phyloP scores from a whole-genome alignment of 2,797 vertebrate genomes.

The Microctenopoma lineatum region DNA sequence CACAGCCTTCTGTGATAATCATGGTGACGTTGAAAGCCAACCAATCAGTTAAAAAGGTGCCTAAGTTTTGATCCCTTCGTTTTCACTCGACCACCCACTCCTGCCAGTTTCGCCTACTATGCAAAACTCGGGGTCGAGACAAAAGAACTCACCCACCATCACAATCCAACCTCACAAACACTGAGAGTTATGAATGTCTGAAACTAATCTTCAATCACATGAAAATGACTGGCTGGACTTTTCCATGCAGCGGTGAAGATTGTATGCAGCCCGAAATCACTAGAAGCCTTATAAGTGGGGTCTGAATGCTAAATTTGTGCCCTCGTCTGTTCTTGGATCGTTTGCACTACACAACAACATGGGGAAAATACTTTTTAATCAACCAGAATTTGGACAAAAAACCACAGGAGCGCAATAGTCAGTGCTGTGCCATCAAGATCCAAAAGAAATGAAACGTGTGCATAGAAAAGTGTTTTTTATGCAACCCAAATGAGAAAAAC shows the following conservation, averaged over 20 bases:
- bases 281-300: conserved; percentile 84
- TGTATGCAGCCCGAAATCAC: conserved; percentile 85
- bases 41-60: conserved; percentile 81
- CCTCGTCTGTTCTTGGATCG: conserved; percentile 81
- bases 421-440: conserved; percentile 77
- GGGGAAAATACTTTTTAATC: conserved; percentile 64
- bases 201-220: conserved; percentile 73
- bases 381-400: conserved; percentile 64
- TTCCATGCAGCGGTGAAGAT: conserved; percentile 75
- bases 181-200: conserved; percentile 76
- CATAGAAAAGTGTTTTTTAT: conserved; percentile 72
- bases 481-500: conserved; percentile 73
- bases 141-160: conserved; percentile 66
- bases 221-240: conserved; percentile 67
- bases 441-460: conserved; percentile 66
- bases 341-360: conserved; percentile 76
- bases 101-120: conserved; percentile 85
- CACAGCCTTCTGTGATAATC: conserved; percentile 81
- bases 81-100: conserved; percentile 52
- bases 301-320: conserved; percentile 73
- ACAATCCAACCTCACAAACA: conserved; percentile 70
- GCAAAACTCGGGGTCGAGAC: conserved; percentile 80
- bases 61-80: conserved; percentile 73
- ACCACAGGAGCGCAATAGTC: conserved; percentile 67
- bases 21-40: conserved; percentile 78